These are phyloP conservation scores for Coreoperca whiteheadi DNA, from an alignment of 2,113 vertebrate genomes.

Conservation along the genomic window DNA sequence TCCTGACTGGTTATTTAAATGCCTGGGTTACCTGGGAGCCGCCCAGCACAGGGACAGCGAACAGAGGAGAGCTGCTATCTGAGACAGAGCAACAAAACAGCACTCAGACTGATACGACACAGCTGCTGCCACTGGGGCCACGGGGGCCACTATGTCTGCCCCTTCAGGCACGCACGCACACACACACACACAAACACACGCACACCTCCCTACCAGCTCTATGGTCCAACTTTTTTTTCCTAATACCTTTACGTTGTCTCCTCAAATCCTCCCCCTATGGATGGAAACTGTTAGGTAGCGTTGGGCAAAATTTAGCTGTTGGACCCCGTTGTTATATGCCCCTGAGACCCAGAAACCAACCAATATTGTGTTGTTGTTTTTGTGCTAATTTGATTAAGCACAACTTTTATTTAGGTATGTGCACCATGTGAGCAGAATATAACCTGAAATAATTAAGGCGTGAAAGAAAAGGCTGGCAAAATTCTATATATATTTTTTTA, in stretches of 20 bases:
- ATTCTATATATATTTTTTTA: too few species aligned
- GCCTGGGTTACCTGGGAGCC: slow-evolving; percentile 74
- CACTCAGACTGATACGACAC: slow-evolving; percentile 73
- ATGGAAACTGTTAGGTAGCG: too few species aligned
- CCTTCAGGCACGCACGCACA: too few species aligned
- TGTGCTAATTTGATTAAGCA: too few species aligned
- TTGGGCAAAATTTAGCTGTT: too few species aligned
- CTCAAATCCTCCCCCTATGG: not conserved
- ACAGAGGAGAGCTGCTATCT: slow-evolving; percentile 38
- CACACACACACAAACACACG: not conserved
- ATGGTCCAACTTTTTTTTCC: not conserved
- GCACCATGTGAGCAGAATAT: not conserved
- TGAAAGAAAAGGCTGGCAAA: too few species aligned
- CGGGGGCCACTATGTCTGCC: slow-evolving; percentile 23
- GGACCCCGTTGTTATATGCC: too few species aligned
- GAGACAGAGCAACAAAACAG: slow-evolving; percentile 52
- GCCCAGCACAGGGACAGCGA: slow-evolving; percentile 40
- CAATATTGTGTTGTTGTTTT: too few species aligned
- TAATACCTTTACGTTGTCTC: not conserved
- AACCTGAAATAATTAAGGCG: too few species aligned
- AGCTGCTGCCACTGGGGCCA: slow-evolving; percentile 71
- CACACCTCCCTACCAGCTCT: not conserved
- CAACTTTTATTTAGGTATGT: too few species aligned
- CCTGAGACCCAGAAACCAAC: too few species aligned
- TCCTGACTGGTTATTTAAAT: not conserved